These are phyloP conservation scores for Isotomurus palustris DNA, from an alignment of 2,888 invertebrate genomes.

Conservation along the genomic window DNA sequence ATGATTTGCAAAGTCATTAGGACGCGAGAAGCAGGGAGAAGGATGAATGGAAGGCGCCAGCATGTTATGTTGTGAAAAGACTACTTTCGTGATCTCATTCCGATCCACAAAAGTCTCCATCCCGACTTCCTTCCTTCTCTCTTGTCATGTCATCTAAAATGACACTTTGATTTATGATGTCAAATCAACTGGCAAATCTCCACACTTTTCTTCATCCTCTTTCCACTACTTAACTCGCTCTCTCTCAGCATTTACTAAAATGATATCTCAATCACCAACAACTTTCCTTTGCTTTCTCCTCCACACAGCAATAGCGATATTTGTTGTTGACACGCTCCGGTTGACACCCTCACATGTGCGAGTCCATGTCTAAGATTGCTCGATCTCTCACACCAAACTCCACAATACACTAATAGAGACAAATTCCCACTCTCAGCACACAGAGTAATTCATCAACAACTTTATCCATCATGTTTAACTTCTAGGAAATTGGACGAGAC, in stretches of 20 bases:
- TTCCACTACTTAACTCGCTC: not conserved
- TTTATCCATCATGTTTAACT: too few relatives aligned
- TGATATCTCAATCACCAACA: not conserved
- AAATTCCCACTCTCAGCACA: too few relatives aligned
- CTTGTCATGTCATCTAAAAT: slow-evolving; percentile 13
- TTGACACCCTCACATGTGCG: slow-evolving; percentile 10
- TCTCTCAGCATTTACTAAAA: not conserved
- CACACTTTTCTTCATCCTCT: not conserved
- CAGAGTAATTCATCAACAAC: too few relatives aligned
- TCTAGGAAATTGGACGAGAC: too few relatives aligned
- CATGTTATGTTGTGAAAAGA: not conserved
- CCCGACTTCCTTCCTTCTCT: not conserved
- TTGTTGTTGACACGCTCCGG: not conserved
- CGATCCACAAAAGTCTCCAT: not conserved
- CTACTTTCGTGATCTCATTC: too few relatives aligned
- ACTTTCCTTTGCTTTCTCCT: not conserved
- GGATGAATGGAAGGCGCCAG: not conserved
- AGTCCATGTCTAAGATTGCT: too few relatives aligned
- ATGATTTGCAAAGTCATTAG: slow-evolving; percentile 12
- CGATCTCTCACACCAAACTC: too few relatives aligned
- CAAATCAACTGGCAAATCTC: slow-evolving; percentile 28
- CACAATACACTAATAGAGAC: too few relatives aligned
- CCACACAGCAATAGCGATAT: not conserved
- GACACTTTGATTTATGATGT: slow-evolving; percentile 33
- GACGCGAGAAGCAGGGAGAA: not conserved